Conservation (phyloP, 2,113 vertebrate genomes). For the Cyanoderma ruficeps region DNA sequence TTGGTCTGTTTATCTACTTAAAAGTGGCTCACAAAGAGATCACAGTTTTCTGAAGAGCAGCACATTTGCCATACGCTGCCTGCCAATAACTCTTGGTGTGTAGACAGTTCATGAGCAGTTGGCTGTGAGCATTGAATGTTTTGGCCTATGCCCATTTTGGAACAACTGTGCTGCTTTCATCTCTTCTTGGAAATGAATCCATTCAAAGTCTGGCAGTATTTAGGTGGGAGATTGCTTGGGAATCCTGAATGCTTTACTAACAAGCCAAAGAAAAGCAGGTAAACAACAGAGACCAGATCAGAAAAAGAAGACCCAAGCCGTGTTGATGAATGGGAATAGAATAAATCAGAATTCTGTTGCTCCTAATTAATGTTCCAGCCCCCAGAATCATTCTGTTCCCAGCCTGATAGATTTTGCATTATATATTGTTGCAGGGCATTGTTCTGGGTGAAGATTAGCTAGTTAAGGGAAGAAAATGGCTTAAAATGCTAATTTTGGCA, state of each 20-base stretch:
- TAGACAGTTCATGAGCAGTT: slow-evolving; percentile 36
- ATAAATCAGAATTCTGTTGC: not conserved
- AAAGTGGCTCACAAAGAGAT: slow-evolving; percentile 23
- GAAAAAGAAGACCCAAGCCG: not conserved
- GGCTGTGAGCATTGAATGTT: not conserved
- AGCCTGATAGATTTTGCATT: not conserved
- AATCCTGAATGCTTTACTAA: not conserved
- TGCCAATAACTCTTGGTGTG: slow-evolving; percentile 47
- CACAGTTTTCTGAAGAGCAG: slow-evolving; percentile 40
- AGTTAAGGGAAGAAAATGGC: not conserved
- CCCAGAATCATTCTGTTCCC: not conserved
- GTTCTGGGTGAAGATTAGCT: not conserved
- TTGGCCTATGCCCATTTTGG: slow-evolving; percentile 57
- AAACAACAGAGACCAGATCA: not conserved
- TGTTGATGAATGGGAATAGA: not conserved
- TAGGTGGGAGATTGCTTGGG: not conserved
- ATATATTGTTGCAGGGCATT: not conserved
- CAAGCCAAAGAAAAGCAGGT: not conserved
- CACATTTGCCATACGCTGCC: slow-evolving; percentile 31
- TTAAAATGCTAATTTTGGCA: slow-evolving; percentile 43
- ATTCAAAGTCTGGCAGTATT: not conserved
- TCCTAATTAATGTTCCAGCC: not conserved
- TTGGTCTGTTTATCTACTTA: slow-evolving; percentile 23
- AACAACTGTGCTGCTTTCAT: slow-evolving; percentile 4
- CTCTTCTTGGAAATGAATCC: slow-evolving; percentile 15